Evolutionary conservation across 2,888 invertebrate species (phyloP).

Genomic region (Protodeltote pygarga): DNA sequence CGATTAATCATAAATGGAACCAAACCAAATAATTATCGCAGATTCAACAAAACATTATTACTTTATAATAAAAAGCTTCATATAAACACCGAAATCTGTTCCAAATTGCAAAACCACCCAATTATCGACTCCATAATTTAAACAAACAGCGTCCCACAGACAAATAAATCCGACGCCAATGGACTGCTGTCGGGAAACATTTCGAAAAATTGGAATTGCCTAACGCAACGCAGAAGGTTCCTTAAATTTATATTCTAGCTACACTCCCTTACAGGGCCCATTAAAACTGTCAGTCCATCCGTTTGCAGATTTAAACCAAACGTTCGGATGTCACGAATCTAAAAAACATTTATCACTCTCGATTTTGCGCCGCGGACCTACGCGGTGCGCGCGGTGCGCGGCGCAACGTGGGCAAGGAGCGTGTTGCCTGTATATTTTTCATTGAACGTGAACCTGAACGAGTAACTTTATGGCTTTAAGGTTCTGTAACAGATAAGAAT

Average conservation of each 20-base stretch:
- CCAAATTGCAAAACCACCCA: slow-evolving; percentile 24
- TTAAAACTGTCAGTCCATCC: slow-evolving; percentile 79
- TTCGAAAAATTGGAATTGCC: slow-evolving; percentile 67
- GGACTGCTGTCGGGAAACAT: slow-evolving; percentile 60
- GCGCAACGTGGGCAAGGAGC: slow-evolving; percentile 55
- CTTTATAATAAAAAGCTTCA: too few species aligned
- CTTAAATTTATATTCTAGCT: slow-evolving; percentile 73
- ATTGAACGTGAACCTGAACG: slow-evolving; percentile 54
- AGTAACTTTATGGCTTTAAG: slow-evolving; percentile 41
- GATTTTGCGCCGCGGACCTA: slow-evolving; percentile 68
- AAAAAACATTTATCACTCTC: slow-evolving; percentile 78
- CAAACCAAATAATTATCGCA: too few species aligned
- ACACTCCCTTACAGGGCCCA: slow-evolving; percentile 74
- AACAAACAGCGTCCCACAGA: slow-evolving; percentile 58
- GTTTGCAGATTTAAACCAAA: slow-evolving; percentile 78
- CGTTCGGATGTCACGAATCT: slow-evolving; percentile 70
- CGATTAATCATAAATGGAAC: too few species aligned
- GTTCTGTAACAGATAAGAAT: slow-evolving; percentile 44
- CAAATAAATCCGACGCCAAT: slow-evolving; percentile 78
- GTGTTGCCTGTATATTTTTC: slow-evolving; percentile 66
- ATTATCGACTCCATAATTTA: slow-evolving; percentile 32
- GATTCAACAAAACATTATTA: too few species aligned
- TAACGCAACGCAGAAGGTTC: slow-evolving; percentile 57
- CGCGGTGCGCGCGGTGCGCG: too few species aligned
- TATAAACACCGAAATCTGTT: too few species aligned